phyloP scores from a whole-genome alignment of 2,113 vertebrate genomes.

The Rhinolophus ferrumequinum region DNA sequence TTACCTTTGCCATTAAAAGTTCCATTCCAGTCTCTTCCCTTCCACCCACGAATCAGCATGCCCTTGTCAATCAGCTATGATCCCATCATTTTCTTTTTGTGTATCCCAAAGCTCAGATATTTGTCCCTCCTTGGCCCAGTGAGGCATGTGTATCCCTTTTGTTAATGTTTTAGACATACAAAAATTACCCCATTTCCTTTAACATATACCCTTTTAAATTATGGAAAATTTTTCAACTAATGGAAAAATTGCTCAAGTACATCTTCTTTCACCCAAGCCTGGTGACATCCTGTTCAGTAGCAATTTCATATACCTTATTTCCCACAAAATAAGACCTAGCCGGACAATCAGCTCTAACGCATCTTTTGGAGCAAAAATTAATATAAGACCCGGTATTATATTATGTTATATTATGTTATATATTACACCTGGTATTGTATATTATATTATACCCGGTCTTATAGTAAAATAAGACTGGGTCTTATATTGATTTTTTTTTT shows the following conservation, averaged over 20 bases:
- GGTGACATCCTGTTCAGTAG: not conserved
- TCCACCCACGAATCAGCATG: not conserved
- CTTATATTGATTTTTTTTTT: no score
- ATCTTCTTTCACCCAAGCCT: not conserved
- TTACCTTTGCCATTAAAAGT: constrained; percentile 14
- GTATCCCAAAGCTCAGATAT: not conserved
- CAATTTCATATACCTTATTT: not conserved
- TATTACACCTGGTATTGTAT: no score
- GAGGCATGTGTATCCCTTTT: not conserved
- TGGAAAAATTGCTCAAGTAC: not conserved
- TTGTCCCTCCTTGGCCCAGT: not conserved
- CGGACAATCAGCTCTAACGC: no score
- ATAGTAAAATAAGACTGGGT: no score
- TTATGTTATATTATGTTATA: no score
- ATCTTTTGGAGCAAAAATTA: no score
- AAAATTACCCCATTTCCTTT: not conserved
- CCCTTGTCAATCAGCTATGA: not conserved
- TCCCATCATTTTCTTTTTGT: constrained; percentile 28
- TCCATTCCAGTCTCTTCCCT: not conserved
- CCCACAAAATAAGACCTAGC: no score
- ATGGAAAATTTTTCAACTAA: constrained; percentile 4
- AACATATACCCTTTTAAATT: not conserved
- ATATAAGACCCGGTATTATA: no score
- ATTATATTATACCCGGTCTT: no score
- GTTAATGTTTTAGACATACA: not conserved